Conservation (phyloP, 2,797 vertebrate genomes). For the Catharus ustulatus region DNA sequence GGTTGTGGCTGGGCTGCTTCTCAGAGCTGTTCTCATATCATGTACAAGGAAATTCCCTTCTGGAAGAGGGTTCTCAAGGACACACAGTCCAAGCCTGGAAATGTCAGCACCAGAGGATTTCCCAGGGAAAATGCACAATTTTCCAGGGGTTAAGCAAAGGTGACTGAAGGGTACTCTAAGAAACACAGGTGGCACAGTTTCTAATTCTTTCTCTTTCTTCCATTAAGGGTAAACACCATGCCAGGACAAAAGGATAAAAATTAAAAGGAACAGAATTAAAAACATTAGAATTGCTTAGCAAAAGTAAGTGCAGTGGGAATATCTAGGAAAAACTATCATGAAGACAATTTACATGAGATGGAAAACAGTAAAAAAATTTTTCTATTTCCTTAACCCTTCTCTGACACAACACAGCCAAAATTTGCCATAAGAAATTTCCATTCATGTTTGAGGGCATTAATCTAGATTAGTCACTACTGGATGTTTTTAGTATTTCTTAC, state of each 20-base stretch:
- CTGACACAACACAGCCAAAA: neutral
- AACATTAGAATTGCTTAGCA: neutral
- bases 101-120: neutral
- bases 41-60: neutral
- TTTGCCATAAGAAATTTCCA: neutral
- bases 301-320: neutral
- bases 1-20: neutral
- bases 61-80: neutral
- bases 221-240: neutral
- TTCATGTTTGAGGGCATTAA: neutral
- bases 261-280: neutral
- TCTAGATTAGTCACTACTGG: neutral
- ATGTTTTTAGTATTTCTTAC: neutral
- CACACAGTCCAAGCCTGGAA: neutral
- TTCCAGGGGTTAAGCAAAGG: neutral
- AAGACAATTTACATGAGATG: neutral
- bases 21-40: neutral
- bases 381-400: neutral
- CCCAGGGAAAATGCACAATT: neutral
- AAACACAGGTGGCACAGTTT: neutral
- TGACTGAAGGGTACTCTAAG: neutral
- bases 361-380: neutral
- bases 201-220: neutral
- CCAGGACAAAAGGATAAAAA: neutral
- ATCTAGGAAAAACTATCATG: neutral